Evolutionary conservation across 2,113 vertebrate species (phyloP), one percentile per base, ranked within the genome.

Genomic region (Jaculus jaculus): DNA sequence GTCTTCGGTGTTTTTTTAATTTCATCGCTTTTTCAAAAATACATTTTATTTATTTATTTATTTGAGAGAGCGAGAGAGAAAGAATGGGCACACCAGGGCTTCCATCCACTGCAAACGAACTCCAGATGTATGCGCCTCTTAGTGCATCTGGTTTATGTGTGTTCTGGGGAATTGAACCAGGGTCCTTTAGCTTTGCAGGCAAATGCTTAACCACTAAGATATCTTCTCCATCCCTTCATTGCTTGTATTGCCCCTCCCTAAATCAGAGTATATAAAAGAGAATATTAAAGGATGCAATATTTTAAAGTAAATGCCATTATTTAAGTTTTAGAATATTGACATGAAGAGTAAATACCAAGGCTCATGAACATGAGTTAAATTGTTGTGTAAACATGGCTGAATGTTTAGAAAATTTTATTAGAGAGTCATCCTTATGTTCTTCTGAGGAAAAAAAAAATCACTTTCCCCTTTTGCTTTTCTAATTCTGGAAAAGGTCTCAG

Each of bases 401-500:
- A 1, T 21, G 18, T 79, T n/a, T 85, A 78, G 71, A 84, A 32
- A 47, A 26, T 80, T 87, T 82, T 20, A 54, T 30, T 54, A 32
- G 75, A 73, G 92, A 79, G 18, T 34, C 47, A 71, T 23, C 65
- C 73, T 91, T 13, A 10, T 39, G 18, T 84, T 42, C 75, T 39
- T 75, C 77, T 16, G 30, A 65, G 71, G 84, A 92, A 61, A 32
- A 34, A 83, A 75, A 1, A n/a, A n/a, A n/a, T n/a, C n/a, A 6
- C 61, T 75, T 34, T 71, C 65, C 72, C 58, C 81, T 81, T 87
- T 87, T 16, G 2, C 42, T 30, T 90, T 58, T 47, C 5, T 90
- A 18, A 92, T 90, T 91, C 54, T 69, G 97, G 86, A n/a, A 84
- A 20, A 99, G 99, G 99, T 99, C 6, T 92, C 96, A 0, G 98